Conservation (phyloP, 2,113 vertebrate genomes). For the Hippocampus zosterae region DNA sequence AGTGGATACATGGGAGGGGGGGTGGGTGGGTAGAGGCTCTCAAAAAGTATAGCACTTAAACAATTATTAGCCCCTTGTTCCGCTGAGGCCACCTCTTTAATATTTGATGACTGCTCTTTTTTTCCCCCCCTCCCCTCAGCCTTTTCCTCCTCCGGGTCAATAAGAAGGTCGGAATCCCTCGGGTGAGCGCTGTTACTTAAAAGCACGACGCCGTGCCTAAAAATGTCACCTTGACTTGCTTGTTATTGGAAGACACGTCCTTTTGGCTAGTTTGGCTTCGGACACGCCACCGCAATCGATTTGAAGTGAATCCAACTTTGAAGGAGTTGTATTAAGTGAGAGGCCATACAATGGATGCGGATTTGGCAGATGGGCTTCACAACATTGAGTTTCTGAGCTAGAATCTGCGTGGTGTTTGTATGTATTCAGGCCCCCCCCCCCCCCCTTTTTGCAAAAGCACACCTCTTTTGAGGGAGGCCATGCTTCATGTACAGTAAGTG, state of each 20-base stretch:
- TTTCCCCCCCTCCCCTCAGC: conserved; percentile 19
- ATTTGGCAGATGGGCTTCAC: too few species aligned
- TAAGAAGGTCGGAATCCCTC: conserved; percentile 37
- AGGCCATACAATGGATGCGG: too few species aligned
- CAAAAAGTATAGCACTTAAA: conserved; percentile 73
- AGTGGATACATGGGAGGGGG: neutral
- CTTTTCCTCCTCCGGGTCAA: conserved; percentile 31
- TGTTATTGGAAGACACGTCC: neutral
- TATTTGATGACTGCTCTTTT: conserved; percentile 71
- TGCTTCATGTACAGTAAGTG: too few species aligned
- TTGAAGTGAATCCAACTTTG: neutral
- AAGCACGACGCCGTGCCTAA: neutral
- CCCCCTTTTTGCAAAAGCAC: too few species aligned
- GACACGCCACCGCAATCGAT: neutral
- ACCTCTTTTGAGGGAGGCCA: too few species aligned
- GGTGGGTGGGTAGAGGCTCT: conserved; percentile 36
- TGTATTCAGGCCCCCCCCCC: too few species aligned
- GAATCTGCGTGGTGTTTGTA: too few species aligned
- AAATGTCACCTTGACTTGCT: conserved; percentile 16
- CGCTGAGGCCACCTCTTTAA: conserved; percentile 73
- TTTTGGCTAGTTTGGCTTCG: neutral
- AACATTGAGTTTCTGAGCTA: too few species aligned
- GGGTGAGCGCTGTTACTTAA: conserved; percentile 28
- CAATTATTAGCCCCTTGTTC: conserved; percentile 75
- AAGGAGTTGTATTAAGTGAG: too few species aligned